These are phyloP conservation scores for Octonoba sinensis DNA, from an alignment of 2,888 invertebrate genomes.

Conservation along the genomic window DNA sequence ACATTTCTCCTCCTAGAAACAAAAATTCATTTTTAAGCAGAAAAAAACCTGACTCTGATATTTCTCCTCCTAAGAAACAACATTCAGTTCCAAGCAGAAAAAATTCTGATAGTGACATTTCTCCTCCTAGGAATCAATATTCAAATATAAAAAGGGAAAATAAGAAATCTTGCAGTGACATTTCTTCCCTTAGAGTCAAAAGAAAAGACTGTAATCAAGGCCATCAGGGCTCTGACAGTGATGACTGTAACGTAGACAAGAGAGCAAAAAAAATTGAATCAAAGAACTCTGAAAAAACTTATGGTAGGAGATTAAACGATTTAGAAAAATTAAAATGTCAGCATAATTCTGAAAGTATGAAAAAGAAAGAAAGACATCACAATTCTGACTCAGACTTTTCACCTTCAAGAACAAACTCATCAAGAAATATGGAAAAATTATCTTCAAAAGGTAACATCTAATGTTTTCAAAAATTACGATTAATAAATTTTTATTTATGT, in stretches of 20 bases:
- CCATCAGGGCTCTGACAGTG: no score
- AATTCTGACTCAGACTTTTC: constrained; percentile 12
- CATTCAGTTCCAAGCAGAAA: constrained; percentile 43
- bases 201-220: background rate
- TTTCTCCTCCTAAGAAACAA: constrained; percentile 28
- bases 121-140: constrained; percentile 69
- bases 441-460: background rate
- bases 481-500: no score
- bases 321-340: constrained; percentile 63
- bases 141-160: background rate
- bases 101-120: constrained; percentile 68
- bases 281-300: no score
- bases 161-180: constrained; percentile 10
- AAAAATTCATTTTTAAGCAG: background rate
- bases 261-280: background rate
- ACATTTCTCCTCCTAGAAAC: constrained; percentile 68
- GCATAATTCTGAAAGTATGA: background rate
- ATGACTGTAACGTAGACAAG: constrained; percentile 18
- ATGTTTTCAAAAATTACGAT: no score
- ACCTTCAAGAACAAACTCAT: constrained; percentile 15
- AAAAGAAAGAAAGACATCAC: background rate
- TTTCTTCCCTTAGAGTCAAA: constrained; percentile 26
- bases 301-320: background rate
- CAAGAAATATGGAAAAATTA: background rate
- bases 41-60: constrained; percentile 4